Conservation (phyloP, 1,140 invertebrate species). For the Ostrea edulis region DNA sequence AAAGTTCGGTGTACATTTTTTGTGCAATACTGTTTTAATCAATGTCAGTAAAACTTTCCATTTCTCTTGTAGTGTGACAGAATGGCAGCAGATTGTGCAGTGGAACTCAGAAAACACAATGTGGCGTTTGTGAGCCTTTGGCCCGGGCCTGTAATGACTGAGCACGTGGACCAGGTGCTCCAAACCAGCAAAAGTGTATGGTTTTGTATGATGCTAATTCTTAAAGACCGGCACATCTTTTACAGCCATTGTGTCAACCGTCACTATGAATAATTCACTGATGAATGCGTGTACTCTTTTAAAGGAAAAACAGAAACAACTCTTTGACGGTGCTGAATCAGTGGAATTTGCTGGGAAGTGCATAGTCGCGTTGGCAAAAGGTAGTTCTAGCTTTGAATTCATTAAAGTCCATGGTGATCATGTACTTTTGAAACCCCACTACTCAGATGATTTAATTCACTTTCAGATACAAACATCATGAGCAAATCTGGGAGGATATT, state of each 20-base stretch:
- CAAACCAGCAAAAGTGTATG: background rate
- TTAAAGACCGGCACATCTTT: too few species aligned
- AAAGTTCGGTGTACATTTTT: too few species aligned
- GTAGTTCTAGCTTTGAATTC: constrained; percentile 43
- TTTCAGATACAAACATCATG: constrained; percentile 74
- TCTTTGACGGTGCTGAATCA: constrained; percentile 71
- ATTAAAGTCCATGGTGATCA: background rate
- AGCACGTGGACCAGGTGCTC: background rate
- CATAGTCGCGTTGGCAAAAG: constrained; percentile 70
- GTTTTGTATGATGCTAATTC: background rate
- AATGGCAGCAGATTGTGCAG: constrained; percentile 79
- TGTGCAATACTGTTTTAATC: too few species aligned
- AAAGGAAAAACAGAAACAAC: constrained; percentile 10
- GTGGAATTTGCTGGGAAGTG: constrained; percentile 75
- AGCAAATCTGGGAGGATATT: constrained; percentile 75
- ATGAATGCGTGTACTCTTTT: background rate
- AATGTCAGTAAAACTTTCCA: too few species aligned
- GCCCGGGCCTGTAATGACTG: constrained; percentile 80
- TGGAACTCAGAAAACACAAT: constrained; percentile 77
- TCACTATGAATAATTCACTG: background rate
- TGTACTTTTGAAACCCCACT: too few species aligned
- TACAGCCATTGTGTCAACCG: background rate
- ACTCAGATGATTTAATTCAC: background rate
- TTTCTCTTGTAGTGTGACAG: constrained; percentile 73
- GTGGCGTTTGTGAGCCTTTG: constrained; percentile 79